A percentile compares a stretch with the other conserved stretches of the same genome.
phyloP scores from a whole-genome alignment of 1,140 invertebrate species.

The Pogonomyrmex californicus region DNA sequence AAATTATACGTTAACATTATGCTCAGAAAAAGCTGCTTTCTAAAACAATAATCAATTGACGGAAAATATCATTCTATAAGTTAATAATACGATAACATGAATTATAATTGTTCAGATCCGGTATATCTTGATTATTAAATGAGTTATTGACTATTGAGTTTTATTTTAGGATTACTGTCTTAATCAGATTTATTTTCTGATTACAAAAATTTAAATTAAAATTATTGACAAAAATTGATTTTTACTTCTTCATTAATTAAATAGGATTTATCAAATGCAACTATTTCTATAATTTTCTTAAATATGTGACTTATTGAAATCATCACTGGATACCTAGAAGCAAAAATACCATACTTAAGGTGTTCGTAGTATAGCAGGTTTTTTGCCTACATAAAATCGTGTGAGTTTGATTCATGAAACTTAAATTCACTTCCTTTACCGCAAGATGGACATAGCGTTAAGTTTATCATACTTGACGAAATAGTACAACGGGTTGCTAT shows the following conservation, averaged over 20 bases:
- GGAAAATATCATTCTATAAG: neutral
- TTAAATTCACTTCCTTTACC: conserved; percentile 8
- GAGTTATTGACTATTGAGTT: conserved; percentile 7
- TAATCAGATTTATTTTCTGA: neutral
- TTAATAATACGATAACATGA: neutral
- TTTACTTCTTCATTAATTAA: neutral
- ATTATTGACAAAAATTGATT: neutral
- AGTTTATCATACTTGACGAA: conserved; percentile 1
- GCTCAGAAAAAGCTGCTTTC: neutral
- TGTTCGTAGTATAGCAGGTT: neutral
- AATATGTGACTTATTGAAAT: neutral
- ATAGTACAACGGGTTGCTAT: conserved; percentile 22
- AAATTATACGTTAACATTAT: neutral
- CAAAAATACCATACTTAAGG: neutral
- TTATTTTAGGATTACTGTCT: neutral
- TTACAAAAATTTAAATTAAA: neutral
- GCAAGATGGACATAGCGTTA: conserved; percentile 27
- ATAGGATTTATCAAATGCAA: neutral
- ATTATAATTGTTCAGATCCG: neutral
- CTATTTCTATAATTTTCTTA: neutral
- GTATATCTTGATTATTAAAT: neutral
- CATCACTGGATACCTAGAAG: neutral
- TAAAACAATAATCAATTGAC: neutral
- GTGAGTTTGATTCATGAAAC: neutral
- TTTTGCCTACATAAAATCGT: neutral